Evolutionary conservation across 2,797 vertebrate species (phyloP).

Genomic region (Clarias pachynema): DNA sequence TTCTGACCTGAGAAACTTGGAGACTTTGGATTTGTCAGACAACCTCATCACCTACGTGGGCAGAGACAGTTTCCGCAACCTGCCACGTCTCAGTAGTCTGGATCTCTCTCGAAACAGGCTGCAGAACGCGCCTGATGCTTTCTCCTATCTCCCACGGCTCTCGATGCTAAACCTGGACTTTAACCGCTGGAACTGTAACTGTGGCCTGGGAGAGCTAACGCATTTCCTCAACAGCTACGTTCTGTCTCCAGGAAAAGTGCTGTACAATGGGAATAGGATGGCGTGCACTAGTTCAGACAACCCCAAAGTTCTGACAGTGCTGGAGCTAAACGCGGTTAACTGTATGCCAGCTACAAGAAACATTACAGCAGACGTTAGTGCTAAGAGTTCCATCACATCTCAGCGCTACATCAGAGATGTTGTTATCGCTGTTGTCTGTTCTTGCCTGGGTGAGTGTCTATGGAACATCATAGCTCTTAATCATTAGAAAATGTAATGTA

Average conservation of each 20-base stretch:
- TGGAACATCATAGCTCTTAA: neutral
- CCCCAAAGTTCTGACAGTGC: constrained; percentile 65
- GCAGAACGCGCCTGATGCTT: constrained; percentile 67
- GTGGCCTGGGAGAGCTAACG: constrained; percentile 73
- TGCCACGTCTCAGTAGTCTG: constrained; percentile 70
- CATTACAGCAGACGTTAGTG: constrained; percentile 67
- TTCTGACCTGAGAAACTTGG: constrained; percentile 68
- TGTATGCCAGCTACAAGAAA: constrained; percentile 75
- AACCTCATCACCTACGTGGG: constrained; percentile 76
- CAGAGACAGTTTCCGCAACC: constrained; percentile 68
- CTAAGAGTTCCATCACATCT: constrained; percentile 59
- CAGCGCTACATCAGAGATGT: constrained; percentile 73
- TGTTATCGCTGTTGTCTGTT: constrained; percentile 75
- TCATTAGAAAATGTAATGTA: neutral
- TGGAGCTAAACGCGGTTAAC: constrained; percentile 76
- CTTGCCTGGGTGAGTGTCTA: constrained; percentile 78
- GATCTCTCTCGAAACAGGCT: constrained; percentile 82
- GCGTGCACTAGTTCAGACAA: constrained; percentile 68
- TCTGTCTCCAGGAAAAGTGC: constrained; percentile 67
- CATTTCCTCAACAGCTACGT: constrained; percentile 73
- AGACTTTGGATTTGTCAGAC: constrained; percentile 79
- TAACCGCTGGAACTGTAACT: constrained; percentile 81
- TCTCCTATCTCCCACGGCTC: constrained; percentile 75
- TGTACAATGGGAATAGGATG: constrained; percentile 70
- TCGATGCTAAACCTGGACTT: constrained; percentile 75